A percentile compares a stretch with the other conserved stretches of the same genome.
Conservation (phyloP, 2,797 vertebrate species). For the Naso thynnoides region DNA sequence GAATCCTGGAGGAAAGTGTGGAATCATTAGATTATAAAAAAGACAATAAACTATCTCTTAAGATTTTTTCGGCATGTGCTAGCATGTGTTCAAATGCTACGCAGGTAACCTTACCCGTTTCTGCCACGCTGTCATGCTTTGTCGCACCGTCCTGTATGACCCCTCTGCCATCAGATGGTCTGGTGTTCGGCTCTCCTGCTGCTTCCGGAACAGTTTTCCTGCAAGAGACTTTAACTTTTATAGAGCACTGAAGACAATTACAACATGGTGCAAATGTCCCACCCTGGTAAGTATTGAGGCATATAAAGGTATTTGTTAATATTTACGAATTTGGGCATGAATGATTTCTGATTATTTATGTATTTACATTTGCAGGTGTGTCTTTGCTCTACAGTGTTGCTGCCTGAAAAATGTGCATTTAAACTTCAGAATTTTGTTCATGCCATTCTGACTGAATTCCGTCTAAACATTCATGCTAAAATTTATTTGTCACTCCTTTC, state of each 20-base stretch:
- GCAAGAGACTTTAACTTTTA: slow-evolving; percentile 16
- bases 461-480: neutral
- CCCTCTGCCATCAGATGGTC: slow-evolving; percentile 8
- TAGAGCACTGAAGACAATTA: neutral
- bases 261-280: neutral
- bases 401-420: neutral
- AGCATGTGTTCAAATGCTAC: neutral
- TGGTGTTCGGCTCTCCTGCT: neutral
- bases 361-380: neutral
- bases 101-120: slow-evolving; percentile 43
- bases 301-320: neutral
- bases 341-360: neutral
- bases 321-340: neutral
- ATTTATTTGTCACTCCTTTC: neutral
- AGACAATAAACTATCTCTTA: neutral
- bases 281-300: neutral
- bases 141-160: neutral
- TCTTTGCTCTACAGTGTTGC: neutral
- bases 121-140: slow-evolving; percentile 20
- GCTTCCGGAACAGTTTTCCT: slow-evolving; percentile 48
- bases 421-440: neutral
- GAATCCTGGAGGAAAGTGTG: neutral
- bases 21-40: neutral
- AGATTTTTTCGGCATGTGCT: neutral
- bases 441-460: neutral